Base-by-base conservation (phyloP, 2,113 vertebrate species). In the Brienomyrus brachyistius region DNA sequence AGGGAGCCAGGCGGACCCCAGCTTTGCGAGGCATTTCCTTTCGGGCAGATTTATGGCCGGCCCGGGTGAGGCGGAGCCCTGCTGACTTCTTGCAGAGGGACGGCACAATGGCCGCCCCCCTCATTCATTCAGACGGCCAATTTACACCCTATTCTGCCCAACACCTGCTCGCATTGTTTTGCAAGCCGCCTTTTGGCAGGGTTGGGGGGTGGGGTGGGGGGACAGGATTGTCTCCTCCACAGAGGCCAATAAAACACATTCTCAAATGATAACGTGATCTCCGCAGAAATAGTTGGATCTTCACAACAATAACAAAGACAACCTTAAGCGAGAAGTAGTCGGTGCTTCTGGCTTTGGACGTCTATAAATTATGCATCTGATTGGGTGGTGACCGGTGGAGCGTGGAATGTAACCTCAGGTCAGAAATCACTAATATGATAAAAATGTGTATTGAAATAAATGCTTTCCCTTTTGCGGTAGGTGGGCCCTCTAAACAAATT, bases 161-260 rank as follows among this genome's bases (percentile, higher is more conserved):
- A 93, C 94, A 95, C 94, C 94, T 94, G 94, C 93, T 91, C 70
- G 50, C 93, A 94, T 88, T 88, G 87, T 95, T 93, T 94, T 91
- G 90, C 90, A 89, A 93, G 93, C 93, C 91, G 35, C 31, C 74
- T 80, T 35, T 80, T 13, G 91, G 92, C 85, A 86, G 88, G 93
- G 92, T 93, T 31, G 6, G 40, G 13, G 70, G 6, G 40, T 5
- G 70, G 13, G 70, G 13, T 6, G 15, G 35, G 74, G 74, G 62
- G 62, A 70, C 77, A 7, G 13, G 35, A 40, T 19, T 17, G 3
- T 7, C 77, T 45, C 47, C 45, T 84, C 31, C 19, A 19, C 5
- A 51, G 50, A 54, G 85, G 51, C 47, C 27, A n/a, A 23, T 54
- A 17, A 54, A 87, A 56, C 31, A 19, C 31, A 43, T 35, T 50